Evolutionary conservation across 2,797 vertebrate species (phyloP).

Genomic region (Anas bahamensis): DNA sequence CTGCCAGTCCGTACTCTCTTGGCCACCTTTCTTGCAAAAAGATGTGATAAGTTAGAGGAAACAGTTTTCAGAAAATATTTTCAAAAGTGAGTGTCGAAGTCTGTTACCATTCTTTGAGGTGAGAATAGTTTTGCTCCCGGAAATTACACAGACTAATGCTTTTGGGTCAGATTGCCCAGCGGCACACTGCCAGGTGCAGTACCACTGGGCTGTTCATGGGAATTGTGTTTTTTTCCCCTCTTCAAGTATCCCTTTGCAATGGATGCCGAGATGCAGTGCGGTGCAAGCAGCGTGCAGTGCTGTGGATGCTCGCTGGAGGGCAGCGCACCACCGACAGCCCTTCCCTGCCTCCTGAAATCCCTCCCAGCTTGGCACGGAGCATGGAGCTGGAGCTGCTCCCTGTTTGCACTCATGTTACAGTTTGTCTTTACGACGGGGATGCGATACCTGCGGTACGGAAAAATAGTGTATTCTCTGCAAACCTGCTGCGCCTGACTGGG

Average conservation of each 20-base stretch:
- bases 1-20: neutral
- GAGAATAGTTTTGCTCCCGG: neutral
- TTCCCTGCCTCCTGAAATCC: neutral
- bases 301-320: neutral
- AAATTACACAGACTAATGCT: neutral
- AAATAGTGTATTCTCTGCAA: fast-evolving
- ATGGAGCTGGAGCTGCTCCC: neutral
- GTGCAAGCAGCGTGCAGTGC: neutral
- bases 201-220: neutral
- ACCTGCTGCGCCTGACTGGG: neutral
- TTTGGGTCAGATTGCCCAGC: fast-evolving
- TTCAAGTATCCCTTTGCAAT: too few relatives aligned
- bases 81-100: neutral
- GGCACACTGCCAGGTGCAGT: neutral
- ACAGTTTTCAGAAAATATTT: neutral
- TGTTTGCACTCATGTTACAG: fast-evolving
- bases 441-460: neutral
- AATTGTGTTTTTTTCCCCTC: neutral
- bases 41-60: neutral
- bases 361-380: fast-evolving
- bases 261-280: fast-evolving
- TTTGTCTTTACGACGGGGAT: fast-evolving
- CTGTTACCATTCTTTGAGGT: neutral
- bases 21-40: neutral
- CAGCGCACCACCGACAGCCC: neutral